Percentiles rank a stretch among this genome's conserved stretches.
These are phyloP conservation scores for Megalopta genalis DNA, from an alignment of 1,140 invertebrate species.

Conservation along the genomic window DNA sequence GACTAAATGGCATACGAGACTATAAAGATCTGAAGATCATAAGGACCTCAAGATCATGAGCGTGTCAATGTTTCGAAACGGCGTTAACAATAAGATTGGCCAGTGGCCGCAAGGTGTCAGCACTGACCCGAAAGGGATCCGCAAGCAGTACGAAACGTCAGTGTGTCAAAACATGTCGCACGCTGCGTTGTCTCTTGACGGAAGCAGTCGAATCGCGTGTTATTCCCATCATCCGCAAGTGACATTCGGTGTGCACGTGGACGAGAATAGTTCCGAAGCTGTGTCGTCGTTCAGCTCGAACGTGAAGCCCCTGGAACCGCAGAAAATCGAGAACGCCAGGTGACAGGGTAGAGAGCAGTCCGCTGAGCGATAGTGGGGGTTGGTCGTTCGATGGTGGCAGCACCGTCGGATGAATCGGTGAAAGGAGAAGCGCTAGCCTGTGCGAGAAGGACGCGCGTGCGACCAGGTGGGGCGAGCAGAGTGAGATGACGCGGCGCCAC, in stretches of 20 bases:
- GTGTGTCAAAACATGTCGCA: slow-evolving; percentile 50
- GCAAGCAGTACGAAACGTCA: slow-evolving; percentile 3
- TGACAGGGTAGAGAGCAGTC: slow-evolving; percentile 24
- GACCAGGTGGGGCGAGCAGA: neutral
- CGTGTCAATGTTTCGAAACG: too few relatives aligned
- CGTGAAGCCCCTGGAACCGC: neutral
- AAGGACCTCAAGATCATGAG: too few relatives aligned
- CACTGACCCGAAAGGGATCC: neutral
- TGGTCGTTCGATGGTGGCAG: slow-evolving; percentile 16
- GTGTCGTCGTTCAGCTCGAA: neutral
- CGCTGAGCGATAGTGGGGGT: neutral
- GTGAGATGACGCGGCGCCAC: slow-evolving; percentile 20
- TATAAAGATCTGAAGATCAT: too few relatives aligned
- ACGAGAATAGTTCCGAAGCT: neutral
- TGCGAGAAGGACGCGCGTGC: neutral
- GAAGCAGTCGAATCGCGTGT: neutral
- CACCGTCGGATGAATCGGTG: slow-evolving; percentile 9
- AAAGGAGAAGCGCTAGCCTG: neutral
- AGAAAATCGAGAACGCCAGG: slow-evolving; percentile 16
- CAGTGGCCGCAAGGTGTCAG: slow-evolving; percentile 10
- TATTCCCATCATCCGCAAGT: neutral
- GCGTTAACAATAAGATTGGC: too few relatives aligned
- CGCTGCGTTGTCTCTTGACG: slow-evolving; percentile 2
- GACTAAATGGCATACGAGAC: too few relatives aligned
- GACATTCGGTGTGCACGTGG: slow-evolving; percentile 12